Conservation (phyloP, 2,797 vertebrate species). For the Poeciliopsis presidionis region DNA sequence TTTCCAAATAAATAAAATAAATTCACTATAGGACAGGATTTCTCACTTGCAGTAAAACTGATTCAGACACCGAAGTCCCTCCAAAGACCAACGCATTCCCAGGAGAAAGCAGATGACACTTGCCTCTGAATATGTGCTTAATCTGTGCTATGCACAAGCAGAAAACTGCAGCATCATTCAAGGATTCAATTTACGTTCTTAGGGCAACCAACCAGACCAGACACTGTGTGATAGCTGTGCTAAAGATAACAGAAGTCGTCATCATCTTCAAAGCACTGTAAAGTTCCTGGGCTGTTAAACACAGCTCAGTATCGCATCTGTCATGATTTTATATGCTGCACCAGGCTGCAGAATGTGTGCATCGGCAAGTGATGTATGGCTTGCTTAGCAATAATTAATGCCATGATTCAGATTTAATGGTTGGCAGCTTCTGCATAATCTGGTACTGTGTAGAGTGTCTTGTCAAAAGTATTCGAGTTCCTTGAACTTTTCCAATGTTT, state of each 20-base stretch:
- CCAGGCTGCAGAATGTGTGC: slow-evolving; percentile 19
- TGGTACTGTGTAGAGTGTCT: not conserved
- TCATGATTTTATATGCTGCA: not conserved
- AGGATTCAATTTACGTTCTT: slow-evolving; percentile 1
- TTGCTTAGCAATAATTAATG: slow-evolving; percentile 11
- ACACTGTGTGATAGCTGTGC: slow-evolving; percentile 5
- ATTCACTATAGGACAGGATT: slow-evolving; percentile 37
- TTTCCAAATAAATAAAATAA: slow-evolving; percentile 39
- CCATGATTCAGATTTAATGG: slow-evolving; percentile 12
- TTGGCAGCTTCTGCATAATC: slow-evolving; percentile 6
- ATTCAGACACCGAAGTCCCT: slow-evolving; percentile 46
- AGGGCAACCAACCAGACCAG: slow-evolving; percentile 31
- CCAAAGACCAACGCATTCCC: slow-evolving; percentile 34
- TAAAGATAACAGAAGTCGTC: slow-evolving; percentile 11
- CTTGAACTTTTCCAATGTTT: not conserved
- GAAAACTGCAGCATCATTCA: slow-evolving; percentile 14
- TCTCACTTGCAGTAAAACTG: slow-evolving; percentile 34
- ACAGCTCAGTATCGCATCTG: slow-evolving; percentile 1
- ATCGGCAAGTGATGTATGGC: slow-evolving; percentile 21
- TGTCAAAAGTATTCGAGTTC: not conserved
- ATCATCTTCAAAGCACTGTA: slow-evolving; percentile 13
- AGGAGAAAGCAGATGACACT: slow-evolving; percentile 24
- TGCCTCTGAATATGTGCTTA: slow-evolving; percentile 25
- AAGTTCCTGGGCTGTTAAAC: slow-evolving; percentile 1
- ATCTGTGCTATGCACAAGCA: slow-evolving; percentile 12